Evolutionary conservation across 2,113 vertebrate genomes (phyloP).

Genomic region (Podiceps cristatus): DNA sequence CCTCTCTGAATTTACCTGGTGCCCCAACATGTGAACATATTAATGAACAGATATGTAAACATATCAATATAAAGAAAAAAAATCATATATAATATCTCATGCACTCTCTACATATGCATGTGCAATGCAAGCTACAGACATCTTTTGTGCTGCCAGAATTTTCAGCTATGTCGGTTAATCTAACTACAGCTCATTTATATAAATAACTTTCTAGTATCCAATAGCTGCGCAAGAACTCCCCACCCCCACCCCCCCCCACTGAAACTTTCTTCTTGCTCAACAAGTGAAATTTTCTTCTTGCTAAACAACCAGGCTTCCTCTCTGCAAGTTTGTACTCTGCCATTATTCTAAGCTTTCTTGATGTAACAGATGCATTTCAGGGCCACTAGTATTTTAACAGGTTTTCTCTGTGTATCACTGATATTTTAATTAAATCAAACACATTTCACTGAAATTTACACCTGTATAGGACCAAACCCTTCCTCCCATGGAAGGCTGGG

Average conservation of each 20-base stretch:
- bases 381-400: background rate
- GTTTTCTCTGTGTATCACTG: background rate
- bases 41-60: background rate
- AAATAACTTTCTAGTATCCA: background rate
- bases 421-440: background rate
- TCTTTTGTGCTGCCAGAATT: slow-evolving; percentile 34
- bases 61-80: background rate
- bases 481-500: background rate
- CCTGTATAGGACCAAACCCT: background rate
- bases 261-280: background rate
- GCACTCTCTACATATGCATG: too few species aligned
- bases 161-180: background rate
- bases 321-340: background rate
- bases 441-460: background rate
- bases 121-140: slow-evolving; percentile 34
- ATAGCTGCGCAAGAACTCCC: background rate
- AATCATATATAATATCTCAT: rapidly evolving
- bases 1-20: slow-evolving; percentile 1
- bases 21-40: background rate
- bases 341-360: background rate
- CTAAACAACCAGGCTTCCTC: background rate
- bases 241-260: too few species aligned
- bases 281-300: background rate
- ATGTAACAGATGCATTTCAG: background rate
- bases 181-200: background rate